A percentile compares a stretch with the other conserved stretches of the same genome.
phyloP scores from a whole-genome alignment of 2,888 invertebrate species.

The Eilema caniola region DNA sequence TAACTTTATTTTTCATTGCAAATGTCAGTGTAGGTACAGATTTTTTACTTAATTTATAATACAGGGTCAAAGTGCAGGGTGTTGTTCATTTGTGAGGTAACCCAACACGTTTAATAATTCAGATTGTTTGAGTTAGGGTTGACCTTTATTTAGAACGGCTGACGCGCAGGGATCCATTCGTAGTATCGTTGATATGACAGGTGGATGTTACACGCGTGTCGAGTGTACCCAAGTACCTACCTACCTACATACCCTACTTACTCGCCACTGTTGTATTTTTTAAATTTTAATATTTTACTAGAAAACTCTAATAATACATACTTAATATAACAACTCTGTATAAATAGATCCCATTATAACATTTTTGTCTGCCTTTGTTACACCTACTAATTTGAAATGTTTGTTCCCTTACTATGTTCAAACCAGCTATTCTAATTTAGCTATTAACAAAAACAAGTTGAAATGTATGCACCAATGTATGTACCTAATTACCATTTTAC shows the following conservation, averaged over 20 bases:
- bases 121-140: slow-evolving; percentile 57
- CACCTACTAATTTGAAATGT: background rate
- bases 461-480: background rate
- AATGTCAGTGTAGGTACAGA: slow-evolving; percentile 35
- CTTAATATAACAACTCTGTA: slow-evolving; percentile 5
- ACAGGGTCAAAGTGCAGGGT: slow-evolving; percentile 49
- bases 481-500: background rate
- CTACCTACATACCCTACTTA: slow-evolving; percentile 13
- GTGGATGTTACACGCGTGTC: slow-evolving; percentile 37
- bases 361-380: background rate
- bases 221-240: slow-evolving; percentile 9
- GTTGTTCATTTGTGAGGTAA: slow-evolving; percentile 57
- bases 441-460: slow-evolving; percentile 1
- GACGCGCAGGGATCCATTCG: slow-evolving; percentile 43
- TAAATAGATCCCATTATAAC: background rate
- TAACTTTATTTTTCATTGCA: slow-evolving; percentile 32
- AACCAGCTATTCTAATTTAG: slow-evolving; percentile 4
- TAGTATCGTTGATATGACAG: slow-evolving; percentile 43
- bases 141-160: slow-evolving; percentile 61
- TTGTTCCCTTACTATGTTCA: background rate
- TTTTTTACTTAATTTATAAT: slow-evolving; percentile 47
- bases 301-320: background rate
- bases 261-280: slow-evolving; percentile 35
- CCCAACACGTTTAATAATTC: slow-evolving; percentile 63
- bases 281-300: slow-evolving; percentile 18